Evolutionary conservation across 2,113 vertebrate species (phyloP).

Genomic region (Coptodon rendalli): DNA sequence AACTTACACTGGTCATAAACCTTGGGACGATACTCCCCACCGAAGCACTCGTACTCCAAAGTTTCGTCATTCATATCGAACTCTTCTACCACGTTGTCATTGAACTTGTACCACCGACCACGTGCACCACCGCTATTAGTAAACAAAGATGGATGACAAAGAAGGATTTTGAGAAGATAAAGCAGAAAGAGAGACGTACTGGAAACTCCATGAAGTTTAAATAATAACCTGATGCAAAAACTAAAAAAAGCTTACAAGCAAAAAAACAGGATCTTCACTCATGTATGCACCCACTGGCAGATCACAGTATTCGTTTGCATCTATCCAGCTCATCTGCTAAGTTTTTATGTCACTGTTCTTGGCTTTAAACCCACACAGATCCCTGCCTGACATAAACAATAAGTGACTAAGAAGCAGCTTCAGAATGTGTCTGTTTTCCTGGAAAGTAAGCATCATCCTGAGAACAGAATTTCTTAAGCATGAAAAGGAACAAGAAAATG

Average conservation of each 20-base stretch:
- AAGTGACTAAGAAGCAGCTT: background rate
- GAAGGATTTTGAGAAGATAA: background rate
- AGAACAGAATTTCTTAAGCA: background rate
- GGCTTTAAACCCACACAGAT: background rate
- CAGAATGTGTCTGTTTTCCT: background rate
- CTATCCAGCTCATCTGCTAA: background rate
- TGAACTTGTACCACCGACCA: constrained; percentile 97
- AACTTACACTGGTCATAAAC: constrained; percentile 96
- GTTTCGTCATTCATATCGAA: constrained; percentile 96
- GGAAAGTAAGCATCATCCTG: background rate
- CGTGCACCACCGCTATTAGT: constrained; percentile 80
- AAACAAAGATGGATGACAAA: background rate
- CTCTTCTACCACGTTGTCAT: constrained; percentile 95
- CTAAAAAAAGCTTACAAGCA: background rate
- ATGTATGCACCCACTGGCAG: background rate
- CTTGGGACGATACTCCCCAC: constrained; percentile 96
- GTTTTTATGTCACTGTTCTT: background rate
- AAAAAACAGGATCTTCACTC: background rate
- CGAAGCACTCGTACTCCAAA: constrained; percentile 96
- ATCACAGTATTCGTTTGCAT: background rate
- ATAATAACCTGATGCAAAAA: background rate
- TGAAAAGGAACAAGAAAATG: background rate
- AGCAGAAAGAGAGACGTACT: background rate
- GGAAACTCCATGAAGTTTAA: background rate
- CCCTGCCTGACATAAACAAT: background rate